These are phyloP conservation scores for Lichenostomus cassidix DNA, from an alignment of 2,113 vertebrate species.

Conservation along the genomic window DNA sequence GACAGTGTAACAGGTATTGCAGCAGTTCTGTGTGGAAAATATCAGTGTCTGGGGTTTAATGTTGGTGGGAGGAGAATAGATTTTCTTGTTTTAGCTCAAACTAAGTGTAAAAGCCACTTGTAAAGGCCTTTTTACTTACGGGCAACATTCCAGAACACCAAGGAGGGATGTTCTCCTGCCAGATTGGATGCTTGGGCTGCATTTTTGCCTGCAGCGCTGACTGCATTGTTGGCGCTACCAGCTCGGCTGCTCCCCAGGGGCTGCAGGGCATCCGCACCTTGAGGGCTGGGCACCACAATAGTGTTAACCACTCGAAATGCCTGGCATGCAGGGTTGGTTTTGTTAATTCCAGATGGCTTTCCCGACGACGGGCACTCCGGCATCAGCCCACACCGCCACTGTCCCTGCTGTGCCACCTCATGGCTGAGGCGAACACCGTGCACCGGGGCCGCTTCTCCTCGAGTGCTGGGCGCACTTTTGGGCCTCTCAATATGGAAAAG, in stretches of 20 bases:
- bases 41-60: not conserved
- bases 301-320: fast-evolving
- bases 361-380: fast-evolving
- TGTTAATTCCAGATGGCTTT: not conserved
- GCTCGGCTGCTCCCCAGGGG: not conserved
- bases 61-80: fast-evolving
- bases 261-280: not conserved
- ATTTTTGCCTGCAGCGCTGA: not conserved
- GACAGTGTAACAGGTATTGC: fast-evolving
- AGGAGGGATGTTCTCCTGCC: not conserved
- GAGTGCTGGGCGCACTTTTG: fast-evolving
- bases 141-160: not conserved
- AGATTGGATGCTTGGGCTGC: not conserved
- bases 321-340: not conserved
- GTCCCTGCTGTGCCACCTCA: fast-evolving
- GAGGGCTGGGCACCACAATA: not conserved
- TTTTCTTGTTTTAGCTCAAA: not conserved
- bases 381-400: not conserved
- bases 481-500: not conserved
- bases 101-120: not conserved
- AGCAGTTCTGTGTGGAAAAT: not conserved
- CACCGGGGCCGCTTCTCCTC: not conserved
- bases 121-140: not conserved
- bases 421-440: not conserved
- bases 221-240: fast-evolving